These are phyloP conservation scores for Ictalurus furcatus DNA, from an alignment of 2,113 vertebrate species.

Conservation along the genomic window DNA sequence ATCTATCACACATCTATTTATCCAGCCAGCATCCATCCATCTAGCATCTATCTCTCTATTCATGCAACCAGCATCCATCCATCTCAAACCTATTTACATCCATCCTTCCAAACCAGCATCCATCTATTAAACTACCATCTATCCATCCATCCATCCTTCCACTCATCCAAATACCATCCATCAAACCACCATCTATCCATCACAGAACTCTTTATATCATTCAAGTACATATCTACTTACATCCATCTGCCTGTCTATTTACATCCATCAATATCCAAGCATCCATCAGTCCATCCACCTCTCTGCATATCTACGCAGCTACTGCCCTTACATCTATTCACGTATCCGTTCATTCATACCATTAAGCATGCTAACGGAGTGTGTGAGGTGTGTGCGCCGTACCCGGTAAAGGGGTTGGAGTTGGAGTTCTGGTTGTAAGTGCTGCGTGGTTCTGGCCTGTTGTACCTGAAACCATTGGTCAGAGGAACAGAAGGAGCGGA, in stretches of 20 bases:
- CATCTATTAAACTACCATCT: background rate
- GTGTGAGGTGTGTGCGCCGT: slow-evolving; percentile 39
- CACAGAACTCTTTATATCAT: background rate
- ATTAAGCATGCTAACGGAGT: background rate
- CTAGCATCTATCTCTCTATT: background rate
- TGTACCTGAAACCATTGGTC: slow-evolving; percentile 85
- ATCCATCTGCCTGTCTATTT: background rate
- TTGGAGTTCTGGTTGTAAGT: slow-evolving; percentile 76
- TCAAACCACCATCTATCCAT: background rate
- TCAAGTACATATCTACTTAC: background rate
- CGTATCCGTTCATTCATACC: background rate
- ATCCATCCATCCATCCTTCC: background rate
- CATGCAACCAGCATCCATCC: background rate
- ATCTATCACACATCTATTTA: background rate
- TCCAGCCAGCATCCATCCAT: background rate
- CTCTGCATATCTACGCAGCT: background rate
- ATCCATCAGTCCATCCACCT: background rate
- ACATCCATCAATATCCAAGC: background rate
- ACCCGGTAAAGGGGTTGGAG: slow-evolving; percentile 79
- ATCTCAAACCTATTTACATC: background rate
- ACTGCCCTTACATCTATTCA: background rate
- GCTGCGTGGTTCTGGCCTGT: slow-evolving; percentile 77
- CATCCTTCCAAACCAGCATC: background rate
- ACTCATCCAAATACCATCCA: background rate
- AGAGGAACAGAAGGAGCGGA: slow-evolving; percentile 82